These are phyloP conservation scores for Drosophila silvestris DNA, from an alignment of 2,888 invertebrate species.

Conservation along the genomic window DNA sequence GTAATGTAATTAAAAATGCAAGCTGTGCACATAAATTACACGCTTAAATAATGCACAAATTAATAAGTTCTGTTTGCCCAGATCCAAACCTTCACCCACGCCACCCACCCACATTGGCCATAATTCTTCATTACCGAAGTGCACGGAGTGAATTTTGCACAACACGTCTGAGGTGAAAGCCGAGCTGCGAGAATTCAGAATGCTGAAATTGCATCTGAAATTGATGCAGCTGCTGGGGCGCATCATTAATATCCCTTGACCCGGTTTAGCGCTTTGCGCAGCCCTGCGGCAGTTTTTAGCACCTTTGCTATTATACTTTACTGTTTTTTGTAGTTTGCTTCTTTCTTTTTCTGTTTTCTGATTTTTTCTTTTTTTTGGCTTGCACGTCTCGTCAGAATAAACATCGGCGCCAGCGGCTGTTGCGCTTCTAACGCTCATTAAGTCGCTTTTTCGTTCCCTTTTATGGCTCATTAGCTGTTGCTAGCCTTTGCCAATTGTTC, in stretches of 20 bases:
- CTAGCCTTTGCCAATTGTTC: conserved; percentile 25
- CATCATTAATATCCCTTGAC: conserved; percentile 70
- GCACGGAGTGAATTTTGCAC: conserved; percentile 33
- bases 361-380: not conserved
- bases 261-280: conserved; percentile 45
- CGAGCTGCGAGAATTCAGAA: conserved; percentile 6
- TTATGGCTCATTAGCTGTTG: conserved; percentile 57
- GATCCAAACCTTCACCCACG: conserved; percentile 10
- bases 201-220: conserved; percentile 26
- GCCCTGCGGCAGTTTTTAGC: conserved; percentile 43
- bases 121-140: conserved; percentile 73
- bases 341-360: not conserved
- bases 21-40: conserved; percentile 76
- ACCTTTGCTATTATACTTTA: conserved; percentile 39
- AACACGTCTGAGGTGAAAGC: conserved; percentile 42
- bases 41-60: conserved; percentile 78
- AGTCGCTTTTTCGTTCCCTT: conserved; percentile 38
- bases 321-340: not conserved
- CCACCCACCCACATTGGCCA: conserved; percentile 27
- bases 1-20: conserved; percentile 78
- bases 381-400: conserved; percentile 37
- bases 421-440: conserved; percentile 50
- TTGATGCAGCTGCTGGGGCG: conserved; percentile 36
- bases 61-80: conserved; percentile 70
- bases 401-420: conserved; percentile 38